Conservation (phyloP, 2,888 invertebrate species). For the Lasioglossum villosulum region DNA sequence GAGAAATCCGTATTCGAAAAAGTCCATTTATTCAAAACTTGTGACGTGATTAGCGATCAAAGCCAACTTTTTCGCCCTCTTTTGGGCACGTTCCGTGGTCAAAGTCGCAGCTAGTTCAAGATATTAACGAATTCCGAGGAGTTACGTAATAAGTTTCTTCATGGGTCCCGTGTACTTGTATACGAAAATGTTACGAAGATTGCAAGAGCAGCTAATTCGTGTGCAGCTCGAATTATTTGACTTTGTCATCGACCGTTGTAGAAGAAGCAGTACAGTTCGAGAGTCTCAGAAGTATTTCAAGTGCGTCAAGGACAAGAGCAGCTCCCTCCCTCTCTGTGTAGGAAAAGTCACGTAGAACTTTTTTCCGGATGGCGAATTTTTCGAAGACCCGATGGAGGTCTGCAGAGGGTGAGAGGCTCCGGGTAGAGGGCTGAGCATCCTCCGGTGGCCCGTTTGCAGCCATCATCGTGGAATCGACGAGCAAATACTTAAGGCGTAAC, state of each 20-base stretch:
- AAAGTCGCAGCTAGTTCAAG: too few species aligned
- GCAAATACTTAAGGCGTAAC: slow-evolving; percentile 80
- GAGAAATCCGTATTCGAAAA: too few species aligned
- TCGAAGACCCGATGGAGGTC: slow-evolving; percentile 57
- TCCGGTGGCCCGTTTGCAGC: slow-evolving; percentile 13
- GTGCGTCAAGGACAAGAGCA: neutral
- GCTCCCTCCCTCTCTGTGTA: neutral
- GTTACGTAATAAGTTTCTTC: neutral
- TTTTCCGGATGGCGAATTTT: slow-evolving; percentile 63
- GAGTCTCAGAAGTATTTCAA: neutral
- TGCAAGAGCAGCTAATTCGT: neutral
- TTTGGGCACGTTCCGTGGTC: too few species aligned
- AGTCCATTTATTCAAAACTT: too few species aligned
- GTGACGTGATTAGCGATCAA: too few species aligned
- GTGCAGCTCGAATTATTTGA: neutral
- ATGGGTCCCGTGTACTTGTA: neutral
- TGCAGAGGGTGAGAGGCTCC: slow-evolving; percentile 16
- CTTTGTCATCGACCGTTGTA: neutral
- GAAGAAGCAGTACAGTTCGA: neutral
- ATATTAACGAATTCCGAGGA: neutral
- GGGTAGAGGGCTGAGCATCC: slow-evolving; percentile 18
- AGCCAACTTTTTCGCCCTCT: too few species aligned
- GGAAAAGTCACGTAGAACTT: slow-evolving; percentile 69
- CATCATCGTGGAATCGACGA: slow-evolving; percentile 75
- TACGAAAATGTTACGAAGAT: neutral